phyloP scores from a whole-genome alignment of 35 echinoderm and acorn worm genomes.

The Anneissia japonica region DNA sequence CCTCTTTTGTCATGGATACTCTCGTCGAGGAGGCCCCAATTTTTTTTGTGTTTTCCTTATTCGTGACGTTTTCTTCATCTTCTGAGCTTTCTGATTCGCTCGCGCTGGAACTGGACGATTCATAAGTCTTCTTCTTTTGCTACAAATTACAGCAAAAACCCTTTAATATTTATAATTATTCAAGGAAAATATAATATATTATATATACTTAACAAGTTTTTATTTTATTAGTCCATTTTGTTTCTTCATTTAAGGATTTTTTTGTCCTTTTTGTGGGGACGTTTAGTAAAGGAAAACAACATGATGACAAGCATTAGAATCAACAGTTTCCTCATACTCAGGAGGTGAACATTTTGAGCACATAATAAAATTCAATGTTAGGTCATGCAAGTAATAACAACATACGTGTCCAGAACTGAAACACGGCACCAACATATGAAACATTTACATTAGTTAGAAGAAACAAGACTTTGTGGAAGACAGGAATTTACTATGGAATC shows the following conservation, averaged over 20 bases:
- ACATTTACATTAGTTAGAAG: not conserved
- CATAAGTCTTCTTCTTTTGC: constrained; percentile 93
- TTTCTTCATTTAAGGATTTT: not conserved
- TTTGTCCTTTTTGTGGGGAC: not conserved
- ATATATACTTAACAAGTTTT: not conserved
- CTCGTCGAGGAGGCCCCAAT: not conserved
- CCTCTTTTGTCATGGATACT: not conserved
- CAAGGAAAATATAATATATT: too few species aligned
- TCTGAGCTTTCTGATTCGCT: constrained; percentile 59
- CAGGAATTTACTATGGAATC: not conserved
- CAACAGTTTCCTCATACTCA: too few species aligned
- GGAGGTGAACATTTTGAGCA: not conserved
- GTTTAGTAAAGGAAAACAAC: not conserved
- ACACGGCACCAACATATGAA: not conserved
- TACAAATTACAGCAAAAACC: not conserved
- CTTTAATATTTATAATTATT: too few species aligned
- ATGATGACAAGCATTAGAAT: not conserved
- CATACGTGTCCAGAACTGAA: not conserved
- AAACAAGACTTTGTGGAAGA: not conserved
- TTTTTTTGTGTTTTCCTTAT: constrained; percentile 15
- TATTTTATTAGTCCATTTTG: not conserved
- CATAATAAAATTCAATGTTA: not conserved
- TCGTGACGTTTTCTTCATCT: constrained; percentile 18
- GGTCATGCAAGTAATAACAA: not conserved
- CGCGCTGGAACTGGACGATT: constrained; percentile 89